Conservation (phyloP, 2,888 invertebrate genomes). For the Troides aeacus region DNA sequence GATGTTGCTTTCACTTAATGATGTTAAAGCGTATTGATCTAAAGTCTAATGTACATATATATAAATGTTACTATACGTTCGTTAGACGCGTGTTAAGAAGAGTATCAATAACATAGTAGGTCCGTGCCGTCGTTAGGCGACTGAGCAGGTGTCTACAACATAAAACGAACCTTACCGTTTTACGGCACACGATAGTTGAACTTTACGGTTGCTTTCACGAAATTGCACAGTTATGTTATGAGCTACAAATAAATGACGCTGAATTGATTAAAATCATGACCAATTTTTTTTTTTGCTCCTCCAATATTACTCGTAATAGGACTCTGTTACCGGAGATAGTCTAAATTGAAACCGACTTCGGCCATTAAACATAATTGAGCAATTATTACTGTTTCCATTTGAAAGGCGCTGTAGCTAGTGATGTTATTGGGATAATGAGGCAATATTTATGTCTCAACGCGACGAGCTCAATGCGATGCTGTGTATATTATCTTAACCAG, state of each 20-base stretch:
- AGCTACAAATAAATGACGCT: constrained; percentile 6
- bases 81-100: not conserved
- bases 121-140: not conserved
- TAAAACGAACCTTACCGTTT: constrained; percentile 11
- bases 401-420: too few relatives aligned
- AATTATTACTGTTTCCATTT: too few relatives aligned
- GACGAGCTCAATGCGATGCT: too few relatives aligned
- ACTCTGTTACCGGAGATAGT: too few relatives aligned
- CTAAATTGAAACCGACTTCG: too few relatives aligned
- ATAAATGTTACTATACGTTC: constrained; percentile 1
- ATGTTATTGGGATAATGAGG: too few relatives aligned
- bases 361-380: too few relatives aligned
- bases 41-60: not conserved
- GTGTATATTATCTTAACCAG: too few relatives aligned
- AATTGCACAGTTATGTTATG: constrained; percentile 8
- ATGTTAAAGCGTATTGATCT: not conserved
- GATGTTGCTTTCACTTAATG: not conserved
- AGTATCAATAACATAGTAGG: constrained; percentile 6
- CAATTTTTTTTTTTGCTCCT: not conserved
- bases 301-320: not conserved
- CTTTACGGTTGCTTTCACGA: constrained; percentile 12
- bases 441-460: too few relatives aligned
- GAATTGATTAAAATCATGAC: not conserved
- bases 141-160: constrained; percentile 18
- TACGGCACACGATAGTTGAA: constrained; percentile 12